Evolutionary conservation across 2,113 vertebrate genomes (phyloP).

Genomic region (Dipodomys spectabilis): DNA sequence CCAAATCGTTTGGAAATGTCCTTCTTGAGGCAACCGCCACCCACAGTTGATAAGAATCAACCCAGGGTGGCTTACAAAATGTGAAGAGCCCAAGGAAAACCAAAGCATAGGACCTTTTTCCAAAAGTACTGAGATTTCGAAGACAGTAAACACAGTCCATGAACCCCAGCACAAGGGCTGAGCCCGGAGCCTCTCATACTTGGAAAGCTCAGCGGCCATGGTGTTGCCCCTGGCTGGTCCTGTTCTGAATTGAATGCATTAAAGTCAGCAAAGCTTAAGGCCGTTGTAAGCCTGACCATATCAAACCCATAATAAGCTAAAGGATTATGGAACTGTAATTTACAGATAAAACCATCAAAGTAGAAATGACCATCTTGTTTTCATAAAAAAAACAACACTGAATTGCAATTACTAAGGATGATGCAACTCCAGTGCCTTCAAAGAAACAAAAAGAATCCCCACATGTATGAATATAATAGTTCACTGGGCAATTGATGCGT

Average conservation of each 20-base stretch:
- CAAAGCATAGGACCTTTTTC: neutral
- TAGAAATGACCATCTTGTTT: neutral
- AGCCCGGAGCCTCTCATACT: accelerated
- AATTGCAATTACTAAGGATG: neutral
- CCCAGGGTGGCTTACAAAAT: neutral
- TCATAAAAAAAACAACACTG: neutral
- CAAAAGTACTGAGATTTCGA: neutral
- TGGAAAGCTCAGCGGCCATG: accelerated
- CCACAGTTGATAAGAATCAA: neutral
- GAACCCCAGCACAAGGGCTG: neutral
- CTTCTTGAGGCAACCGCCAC: neutral
- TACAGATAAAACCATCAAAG: neutral
- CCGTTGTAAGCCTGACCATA: neutral
- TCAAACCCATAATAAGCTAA: neutral
- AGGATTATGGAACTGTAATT: conserved; percentile 23
- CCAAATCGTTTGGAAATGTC: conserved; percentile 62
- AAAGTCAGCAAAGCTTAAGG: neutral
- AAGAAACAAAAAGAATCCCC: neutral
- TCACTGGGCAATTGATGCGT: no score
- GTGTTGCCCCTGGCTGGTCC: neutral
- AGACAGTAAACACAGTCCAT: neutral
- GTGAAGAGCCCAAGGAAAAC: neutral
- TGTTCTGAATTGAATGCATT: neutral
- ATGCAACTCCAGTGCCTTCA: neutral
- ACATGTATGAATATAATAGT: no score